Percentiles rank a stretch among this genome's conserved stretches.
These are phyloP conservation scores for Thymallus thymallus DNA, from an alignment of 2,113 vertebrate genomes.

Conservation along the genomic window DNA sequence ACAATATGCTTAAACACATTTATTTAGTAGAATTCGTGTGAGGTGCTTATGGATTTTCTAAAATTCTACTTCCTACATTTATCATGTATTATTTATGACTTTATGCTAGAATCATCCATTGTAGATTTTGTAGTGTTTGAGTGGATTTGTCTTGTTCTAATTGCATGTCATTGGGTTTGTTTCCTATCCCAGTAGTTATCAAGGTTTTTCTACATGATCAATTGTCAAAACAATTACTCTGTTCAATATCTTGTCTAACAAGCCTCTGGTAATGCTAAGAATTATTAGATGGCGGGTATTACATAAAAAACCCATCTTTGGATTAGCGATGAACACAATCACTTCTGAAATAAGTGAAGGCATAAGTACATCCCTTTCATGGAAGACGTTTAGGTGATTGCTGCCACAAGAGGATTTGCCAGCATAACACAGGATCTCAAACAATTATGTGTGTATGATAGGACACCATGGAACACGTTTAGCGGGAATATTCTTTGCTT, in stretches of 20 bases:
- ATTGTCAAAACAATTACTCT: constrained; percentile 73
- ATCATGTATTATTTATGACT: background rate
- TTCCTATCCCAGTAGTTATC: constrained; percentile 51
- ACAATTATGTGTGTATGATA: constrained; percentile 69
- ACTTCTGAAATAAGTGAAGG: constrained; percentile 72
- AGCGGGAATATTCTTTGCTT: constrained; percentile 47
- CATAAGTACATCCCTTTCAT: constrained; percentile 72
- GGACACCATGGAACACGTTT: constrained; percentile 67
- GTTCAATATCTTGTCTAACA: constrained; percentile 67
- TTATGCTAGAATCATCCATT: background rate
- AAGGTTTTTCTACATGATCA: constrained; percentile 53
- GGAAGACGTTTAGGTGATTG: constrained; percentile 73
- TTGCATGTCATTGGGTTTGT: constrained; percentile 7
- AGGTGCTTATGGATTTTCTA: constrained; percentile 39
- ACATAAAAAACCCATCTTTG: constrained; percentile 70
- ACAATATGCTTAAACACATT: constrained; percentile 47
- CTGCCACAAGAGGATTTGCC: constrained; percentile 77
- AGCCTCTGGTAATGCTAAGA: constrained; percentile 63
- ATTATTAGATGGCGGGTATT: constrained; percentile 72
- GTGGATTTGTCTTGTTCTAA: background rate
- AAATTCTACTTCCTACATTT: background rate
- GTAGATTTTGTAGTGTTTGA: constrained; percentile 25
- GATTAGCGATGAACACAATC: constrained; percentile 72
- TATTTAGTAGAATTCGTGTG: constrained; percentile 26
- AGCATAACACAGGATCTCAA: constrained; percentile 75